Base-by-base conservation (phyloP, 2,888 invertebrate species). In the Helicoverpa assulta region DNA sequence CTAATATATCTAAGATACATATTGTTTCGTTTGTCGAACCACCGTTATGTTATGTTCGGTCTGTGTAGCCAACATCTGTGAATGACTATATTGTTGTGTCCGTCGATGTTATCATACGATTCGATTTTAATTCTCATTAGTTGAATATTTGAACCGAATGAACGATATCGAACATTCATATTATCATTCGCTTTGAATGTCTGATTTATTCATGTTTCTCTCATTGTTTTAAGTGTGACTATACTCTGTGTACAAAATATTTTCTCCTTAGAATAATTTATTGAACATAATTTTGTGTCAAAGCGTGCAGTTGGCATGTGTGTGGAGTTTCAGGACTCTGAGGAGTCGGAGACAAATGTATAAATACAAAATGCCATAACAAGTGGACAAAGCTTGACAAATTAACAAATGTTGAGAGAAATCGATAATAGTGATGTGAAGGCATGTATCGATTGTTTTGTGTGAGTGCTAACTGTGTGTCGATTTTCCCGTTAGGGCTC, bases 401-500 rank as follows among this genome's bases (percentile, higher is more conserved):
- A 89, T 91, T 92, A 93, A 93, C 92, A 89, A 73, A 73, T 83
- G 76, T 82, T 76, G 82, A 79, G 73, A 86, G 84, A 80, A 80
- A 85, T 88, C 86, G 85, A 86, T 83, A 84, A 86, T 85, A 87
- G 89, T 91, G 89, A 88, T 89, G 90, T 91, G 90, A 85, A 86
- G 90, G 87, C 95, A 95, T 95, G 94, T 90, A 85, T 87, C 91
- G 92, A 92, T 90, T 92, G 93, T 93, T 90, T 93, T 94, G 94
- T 95, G 95, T 96, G 95, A 96, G 96, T 96, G 97, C 97, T 95
- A 96, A 96, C 96, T 90, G 95, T 95, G 93, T 95, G 92, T 90
- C 93, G 96, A 94, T 94, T 95, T 94, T 94, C 93, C 92, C 90
- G 92, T 92, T 96, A 98, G 98, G 98, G 98, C 96, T 97, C 98